Percentiles rank a stretch among this genome's conserved stretches.
Conservation (phyloP, 2,888 invertebrate genomes). For the Amblyjoppa proteus region DNA sequence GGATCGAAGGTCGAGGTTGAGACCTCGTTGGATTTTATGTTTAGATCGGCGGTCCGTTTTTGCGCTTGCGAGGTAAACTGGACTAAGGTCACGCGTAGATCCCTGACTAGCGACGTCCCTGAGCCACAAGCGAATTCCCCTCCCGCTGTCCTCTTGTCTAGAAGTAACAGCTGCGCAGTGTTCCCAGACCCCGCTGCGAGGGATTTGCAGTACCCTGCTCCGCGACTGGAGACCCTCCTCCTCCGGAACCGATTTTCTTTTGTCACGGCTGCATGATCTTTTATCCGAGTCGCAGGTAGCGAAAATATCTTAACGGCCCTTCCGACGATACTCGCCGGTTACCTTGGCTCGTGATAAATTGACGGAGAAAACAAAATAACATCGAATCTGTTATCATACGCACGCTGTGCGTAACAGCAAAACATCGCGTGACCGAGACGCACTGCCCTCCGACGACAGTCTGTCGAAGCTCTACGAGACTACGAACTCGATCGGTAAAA, state of each 20-base stretch:
- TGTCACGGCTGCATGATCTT: neutral
- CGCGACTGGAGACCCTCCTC: neutral
- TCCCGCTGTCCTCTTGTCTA: slow-evolving; percentile 53
- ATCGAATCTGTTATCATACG: neutral
- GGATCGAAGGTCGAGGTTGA: too few relatives aligned
- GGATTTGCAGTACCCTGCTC: slow-evolving; percentile 7
- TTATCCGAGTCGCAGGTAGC: neutral
- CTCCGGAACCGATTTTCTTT: slow-evolving; percentile 4
- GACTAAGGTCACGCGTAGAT: slow-evolving; percentile 3
- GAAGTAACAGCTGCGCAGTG: slow-evolving; percentile 65
- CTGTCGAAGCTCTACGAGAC: neutral
- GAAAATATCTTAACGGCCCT: neutral
- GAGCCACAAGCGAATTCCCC: slow-evolving; percentile 35
- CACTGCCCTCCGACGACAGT: slow-evolving; percentile 1
- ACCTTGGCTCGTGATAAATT: neutral
- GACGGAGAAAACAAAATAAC: neutral
- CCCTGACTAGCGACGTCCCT: slow-evolving; percentile 43
- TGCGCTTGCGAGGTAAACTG: neutral
- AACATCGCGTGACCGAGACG: neutral
- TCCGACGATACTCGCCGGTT: neutral
- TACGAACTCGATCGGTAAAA: slow-evolving; percentile 2
- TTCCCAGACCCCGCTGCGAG: neutral
- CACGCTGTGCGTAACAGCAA: neutral
- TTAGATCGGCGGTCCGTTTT: neutral
- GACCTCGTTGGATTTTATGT: neutral